phyloP scores from a whole-genome alignment of 1,140 invertebrate species.

The Cotesia chilonis region DNA sequence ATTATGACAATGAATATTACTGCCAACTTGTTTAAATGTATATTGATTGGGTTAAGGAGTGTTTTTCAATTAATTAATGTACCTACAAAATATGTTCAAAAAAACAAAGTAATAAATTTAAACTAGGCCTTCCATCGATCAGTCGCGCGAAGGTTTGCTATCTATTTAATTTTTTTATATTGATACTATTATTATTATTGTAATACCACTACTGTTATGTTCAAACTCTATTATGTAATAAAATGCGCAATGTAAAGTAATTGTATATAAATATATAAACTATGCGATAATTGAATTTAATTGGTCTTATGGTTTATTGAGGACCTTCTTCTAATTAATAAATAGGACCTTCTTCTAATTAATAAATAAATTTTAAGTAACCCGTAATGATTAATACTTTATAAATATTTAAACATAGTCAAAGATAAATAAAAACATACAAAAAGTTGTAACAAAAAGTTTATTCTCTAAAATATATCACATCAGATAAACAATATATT shows the following conservation, averaged over 20 bases:
- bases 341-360: conserved; percentile 38
- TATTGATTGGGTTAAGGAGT: neutral
- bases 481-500: conserved; percentile 20
- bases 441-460: conserved; percentile 20
- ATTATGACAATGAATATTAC: neutral
- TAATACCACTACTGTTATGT: conserved; percentile 47
- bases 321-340: neutral
- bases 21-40: conserved; percentile 5
- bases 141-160: conserved; percentile 39
- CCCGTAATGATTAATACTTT: too few relatives aligned
- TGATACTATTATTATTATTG: conserved; percentile 47
- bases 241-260: conserved; percentile 65
- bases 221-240: conserved; percentile 55
- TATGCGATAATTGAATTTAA: conserved; percentile 53
- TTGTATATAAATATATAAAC: conserved; percentile 65
- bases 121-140: conserved; percentile 8
- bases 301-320: neutral
- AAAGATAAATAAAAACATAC: too few relatives aligned
- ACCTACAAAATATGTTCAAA: neutral
- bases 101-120: neutral
- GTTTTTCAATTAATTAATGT: too few relatives aligned
- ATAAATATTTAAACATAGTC: too few relatives aligned
- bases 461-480: conserved; percentile 14
- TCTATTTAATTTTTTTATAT: conserved; percentile 57
- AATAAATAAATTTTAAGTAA: conserved; percentile 34